phyloP scores from a whole-genome alignment of 2,888 invertebrate species.

The Orchesellides sinensis region DNA sequence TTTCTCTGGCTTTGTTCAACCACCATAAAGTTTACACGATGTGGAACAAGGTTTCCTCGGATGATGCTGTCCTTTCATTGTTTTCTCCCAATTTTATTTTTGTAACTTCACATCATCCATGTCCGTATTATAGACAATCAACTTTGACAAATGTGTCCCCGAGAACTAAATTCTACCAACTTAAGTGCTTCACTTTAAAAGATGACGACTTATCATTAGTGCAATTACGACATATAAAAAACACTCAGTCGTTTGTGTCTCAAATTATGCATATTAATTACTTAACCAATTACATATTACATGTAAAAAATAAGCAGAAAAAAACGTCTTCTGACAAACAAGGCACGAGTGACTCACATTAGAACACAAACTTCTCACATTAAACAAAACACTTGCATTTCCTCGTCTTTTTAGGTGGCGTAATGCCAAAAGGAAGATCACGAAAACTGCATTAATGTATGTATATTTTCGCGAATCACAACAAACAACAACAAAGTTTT shows the following conservation, averaged over 20 bases:
- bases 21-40: neutral
- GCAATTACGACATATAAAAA: no score
- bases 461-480: neutral
- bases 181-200: no score
- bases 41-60: slow-evolving; percentile 16
- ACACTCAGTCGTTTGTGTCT: no score
- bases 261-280: no score
- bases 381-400: neutral
- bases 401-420: slow-evolving; percentile 8
- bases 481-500: slow-evolving; percentile 15
- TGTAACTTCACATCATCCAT: neutral
- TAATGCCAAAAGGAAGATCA: slow-evolving; percentile 35
- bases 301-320: no score
- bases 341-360: no score
- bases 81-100: neutral
- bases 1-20: neutral
- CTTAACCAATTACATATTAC: no score
- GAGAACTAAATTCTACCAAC: no score
- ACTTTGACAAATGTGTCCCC: no score
- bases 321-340: no score
- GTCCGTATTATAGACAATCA: slow-evolving; percentile 3
- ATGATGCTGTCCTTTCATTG: slow-evolving; percentile 26
- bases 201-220: no score
- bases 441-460: slow-evolving; percentile 30
- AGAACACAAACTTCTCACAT: no score